Conservation (phyloP, 2,888 invertebrate species). For the Coleophora deauratella region DNA sequence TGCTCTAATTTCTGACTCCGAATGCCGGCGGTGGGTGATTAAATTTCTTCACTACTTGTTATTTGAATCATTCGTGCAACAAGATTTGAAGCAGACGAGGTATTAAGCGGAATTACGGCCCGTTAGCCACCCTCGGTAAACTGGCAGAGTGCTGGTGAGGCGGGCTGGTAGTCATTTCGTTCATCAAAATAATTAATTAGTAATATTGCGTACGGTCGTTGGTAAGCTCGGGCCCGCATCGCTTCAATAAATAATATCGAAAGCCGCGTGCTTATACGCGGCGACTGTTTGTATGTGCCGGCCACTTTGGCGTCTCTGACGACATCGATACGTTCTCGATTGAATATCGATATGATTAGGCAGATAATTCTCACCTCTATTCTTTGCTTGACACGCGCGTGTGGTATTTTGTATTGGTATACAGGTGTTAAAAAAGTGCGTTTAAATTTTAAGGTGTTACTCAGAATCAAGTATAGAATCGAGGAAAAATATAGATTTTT, state of each 20-base stretch:
- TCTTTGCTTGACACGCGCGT: conserved; percentile 6
- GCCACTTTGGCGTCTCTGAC: conserved; percentile 33
- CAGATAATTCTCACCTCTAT: conserved; percentile 13
- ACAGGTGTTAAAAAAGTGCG: too few relatives aligned
- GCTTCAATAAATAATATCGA: conserved; percentile 41
- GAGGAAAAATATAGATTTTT: too few relatives aligned
- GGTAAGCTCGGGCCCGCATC: conserved; percentile 28
- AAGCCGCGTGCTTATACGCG: conserved; percentile 17
- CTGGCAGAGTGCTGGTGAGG: conserved; percentile 13
- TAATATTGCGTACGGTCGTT: conserved; percentile 25
- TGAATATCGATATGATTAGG: conserved; percentile 49
- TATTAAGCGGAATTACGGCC: conserved; percentile 38
- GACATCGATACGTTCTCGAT: conserved; percentile 44
- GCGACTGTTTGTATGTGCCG: conserved; percentile 17
- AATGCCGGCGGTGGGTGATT: conserved; percentile 31
- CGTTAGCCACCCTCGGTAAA: conserved; percentile 38
- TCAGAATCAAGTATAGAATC: too few relatives aligned
- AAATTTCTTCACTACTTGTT: conserved; percentile 29
- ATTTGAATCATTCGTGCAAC: conserved; percentile 8
- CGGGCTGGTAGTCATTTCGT: conserved; percentile 27
- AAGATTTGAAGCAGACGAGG: conserved; percentile 20
- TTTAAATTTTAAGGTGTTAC: too few relatives aligned
- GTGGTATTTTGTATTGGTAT: too few relatives aligned
- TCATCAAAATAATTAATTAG: conserved; percentile 42
- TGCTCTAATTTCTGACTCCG: too few relatives aligned